Evolutionary conservation across 2,888 invertebrate species (phyloP).

Genomic region (Tinea pellionella): DNA sequence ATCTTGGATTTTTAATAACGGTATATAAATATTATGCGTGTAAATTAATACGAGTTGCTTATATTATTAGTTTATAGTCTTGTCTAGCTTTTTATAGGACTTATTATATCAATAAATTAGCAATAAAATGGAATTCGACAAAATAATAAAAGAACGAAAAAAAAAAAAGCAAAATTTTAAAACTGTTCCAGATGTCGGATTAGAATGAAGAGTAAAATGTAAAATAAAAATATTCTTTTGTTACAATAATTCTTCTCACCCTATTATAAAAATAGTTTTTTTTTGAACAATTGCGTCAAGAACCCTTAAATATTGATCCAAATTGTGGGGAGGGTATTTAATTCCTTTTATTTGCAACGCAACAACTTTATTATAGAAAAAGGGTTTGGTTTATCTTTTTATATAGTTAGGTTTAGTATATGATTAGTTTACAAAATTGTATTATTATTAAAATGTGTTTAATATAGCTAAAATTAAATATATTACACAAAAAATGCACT

Average conservation of each 20-base stretch:
- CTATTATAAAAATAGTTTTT: slow-evolving; percentile 3
- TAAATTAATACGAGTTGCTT: slow-evolving; percentile 18
- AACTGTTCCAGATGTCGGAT: neutral
- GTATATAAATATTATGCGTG: slow-evolving; percentile 38
- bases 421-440: no score
- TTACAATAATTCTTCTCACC: neutral
- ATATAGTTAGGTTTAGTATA: no score
- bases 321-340: neutral
- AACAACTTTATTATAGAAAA: neutral
- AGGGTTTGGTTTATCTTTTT: neutral
- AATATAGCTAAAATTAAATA: no score
- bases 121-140: no score
- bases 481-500: neutral
- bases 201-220: neutral
- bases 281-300: neutral
- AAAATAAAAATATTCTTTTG: neutral
- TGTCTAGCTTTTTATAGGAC: no score
- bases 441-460: no score
- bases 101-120: no score
- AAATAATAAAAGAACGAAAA: no score
- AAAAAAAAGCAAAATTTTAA: no score
- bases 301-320: neutral
- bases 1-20: slow-evolving; percentile 30
- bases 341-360: neutral
- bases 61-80: no score